Evolutionary conservation across 2,113 vertebrate species (phyloP).

Genomic region (Calypte anna): DNA sequence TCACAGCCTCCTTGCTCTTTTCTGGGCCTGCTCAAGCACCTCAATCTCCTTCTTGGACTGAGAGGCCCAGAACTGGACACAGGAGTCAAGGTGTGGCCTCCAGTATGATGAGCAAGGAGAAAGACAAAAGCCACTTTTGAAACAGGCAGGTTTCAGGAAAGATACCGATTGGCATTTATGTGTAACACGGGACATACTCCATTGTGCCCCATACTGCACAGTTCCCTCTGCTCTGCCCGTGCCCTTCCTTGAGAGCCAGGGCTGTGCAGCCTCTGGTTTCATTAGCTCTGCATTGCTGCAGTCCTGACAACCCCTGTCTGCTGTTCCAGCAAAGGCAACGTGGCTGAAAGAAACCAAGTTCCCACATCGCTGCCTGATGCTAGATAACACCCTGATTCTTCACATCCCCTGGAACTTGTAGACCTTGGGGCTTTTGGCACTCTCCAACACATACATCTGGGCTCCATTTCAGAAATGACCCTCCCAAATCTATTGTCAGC

Average conservation of each 20-base stretch:
- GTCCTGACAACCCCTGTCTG: not conserved
- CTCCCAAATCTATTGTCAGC: not conserved
- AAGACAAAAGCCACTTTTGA: not conserved
- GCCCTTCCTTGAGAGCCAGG: not conserved
- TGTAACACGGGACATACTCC: not conserved
- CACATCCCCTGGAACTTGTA: not conserved
- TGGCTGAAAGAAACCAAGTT: not conserved
- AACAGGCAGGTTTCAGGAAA: not conserved
- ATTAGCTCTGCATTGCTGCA: rapidly evolving
- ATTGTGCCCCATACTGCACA: not conserved
- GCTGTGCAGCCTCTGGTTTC: not conserved
- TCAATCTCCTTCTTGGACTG: no score
- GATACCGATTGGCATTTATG: not conserved
- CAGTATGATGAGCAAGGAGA: rapidly evolving
- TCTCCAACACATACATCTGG: not conserved
- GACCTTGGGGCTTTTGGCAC: not conserved
- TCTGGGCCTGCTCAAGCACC: no score
- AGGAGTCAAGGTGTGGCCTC: no score
- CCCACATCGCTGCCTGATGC: not conserved
- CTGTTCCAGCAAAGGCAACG: not conserved
- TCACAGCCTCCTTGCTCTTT: no score
- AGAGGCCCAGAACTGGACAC: no score
- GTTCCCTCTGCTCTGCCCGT: not conserved
- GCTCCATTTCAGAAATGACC: not conserved
- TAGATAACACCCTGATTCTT: not conserved